Evolutionary conservation across 2,113 vertebrate genomes (phyloP), one percentile per base, ranked within the genome.

Genomic region (Tupaia tana): DNA sequence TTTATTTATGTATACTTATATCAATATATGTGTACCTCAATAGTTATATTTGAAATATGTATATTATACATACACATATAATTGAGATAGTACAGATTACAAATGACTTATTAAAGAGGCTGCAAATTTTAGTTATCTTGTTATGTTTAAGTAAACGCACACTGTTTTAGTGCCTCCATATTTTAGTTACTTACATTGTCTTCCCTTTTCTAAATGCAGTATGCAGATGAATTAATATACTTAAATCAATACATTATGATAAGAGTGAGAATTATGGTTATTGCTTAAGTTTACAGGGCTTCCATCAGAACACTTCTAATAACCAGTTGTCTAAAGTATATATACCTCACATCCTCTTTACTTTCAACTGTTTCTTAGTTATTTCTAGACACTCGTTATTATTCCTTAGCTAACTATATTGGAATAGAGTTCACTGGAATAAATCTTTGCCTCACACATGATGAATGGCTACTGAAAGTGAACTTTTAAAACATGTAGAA

Each of bases 401-500:
- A 59, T 67, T 93, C 59, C 85, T 89, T 75, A 69, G 29, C 82
- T 86, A 85, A 90, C 19, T 89, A 67, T 77, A 31, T 19, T 88
- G 90, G 66, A 93, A 22, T 34, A 9, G 66, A 92, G 63, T 97
- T 95, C 89, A 54, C 88, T 87, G 82, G 31, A 67, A 13, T 31
- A 69, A 74, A 92, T 89, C 88, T 93, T 6, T 90, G 59, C 84
- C 90, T 96, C 11, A 89, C 77, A 70, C 73, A 94, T 93, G 84
- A 85, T 83, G 88, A 71, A 66, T 84, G 84, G 63, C 92, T 83
- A 85, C 93, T 86, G 19, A 93, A 81, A 96, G 88, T 92, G 94
- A 97, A 97, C 95, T 97, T 95, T 82, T 1, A 90, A 95, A 97
- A 86, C 59, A 86, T 16, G 22, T 86, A 93, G 96, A 97, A 69